phyloP scores from a whole-genome alignment of 53 echinoderm and acorn worm species.

The Astropecten irregularis region DNA sequence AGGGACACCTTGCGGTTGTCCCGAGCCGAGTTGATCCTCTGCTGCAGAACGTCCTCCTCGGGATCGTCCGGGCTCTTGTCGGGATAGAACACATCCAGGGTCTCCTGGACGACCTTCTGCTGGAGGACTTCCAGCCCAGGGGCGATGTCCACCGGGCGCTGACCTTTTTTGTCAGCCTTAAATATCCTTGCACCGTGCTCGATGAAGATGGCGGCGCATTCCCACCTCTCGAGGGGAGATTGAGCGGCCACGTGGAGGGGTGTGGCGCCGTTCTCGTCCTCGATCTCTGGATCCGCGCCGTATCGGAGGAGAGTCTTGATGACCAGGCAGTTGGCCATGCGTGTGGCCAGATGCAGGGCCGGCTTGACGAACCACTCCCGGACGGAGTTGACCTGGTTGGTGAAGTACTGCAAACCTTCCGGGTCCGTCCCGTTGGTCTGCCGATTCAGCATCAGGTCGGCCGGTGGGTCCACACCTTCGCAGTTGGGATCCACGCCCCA shows the following conservation, averaged over 20 bases:
- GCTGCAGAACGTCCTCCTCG: slow-evolving; percentile 33
- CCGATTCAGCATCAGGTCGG: neutral
- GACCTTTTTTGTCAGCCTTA: slow-evolving; percentile 57
- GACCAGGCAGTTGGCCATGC: slow-evolving; percentile 72
- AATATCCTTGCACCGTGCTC: slow-evolving; percentile 74
- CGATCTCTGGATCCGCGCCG: slow-evolving; percentile 70
- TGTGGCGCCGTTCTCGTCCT: slow-evolving; percentile 57
- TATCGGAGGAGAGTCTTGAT: slow-evolving; percentile 75
- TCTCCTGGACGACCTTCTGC: slow-evolving; percentile 77
- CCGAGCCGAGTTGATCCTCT: slow-evolving; percentile 62
- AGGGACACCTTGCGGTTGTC: slow-evolving; percentile 76
- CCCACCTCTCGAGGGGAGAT: slow-evolving; percentile 70
- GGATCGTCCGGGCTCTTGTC: slow-evolving; percentile 45
- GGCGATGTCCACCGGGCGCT: slow-evolving; percentile 71
- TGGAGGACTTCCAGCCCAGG: slow-evolving; percentile 75
- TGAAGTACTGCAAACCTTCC: slow-evolving; percentile 39
- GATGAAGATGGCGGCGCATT: slow-evolving; percentile 74
- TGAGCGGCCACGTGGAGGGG: slow-evolving; percentile 81
- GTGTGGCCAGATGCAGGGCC: slow-evolving; percentile 74
- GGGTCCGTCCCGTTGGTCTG: slow-evolving; percentile 31
- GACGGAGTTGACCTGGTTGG: slow-evolving; percentile 45
- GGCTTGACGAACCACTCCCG: slow-evolving; percentile 71
- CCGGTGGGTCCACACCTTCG: slow-evolving; percentile 33
- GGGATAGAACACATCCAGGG: slow-evolving; percentile 75
- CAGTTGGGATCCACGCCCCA: slow-evolving; percentile 80